These are phyloP conservation scores for Lacanobia wlatinum DNA, from an alignment of 2,888 invertebrate species.

Conservation along the genomic window DNA sequence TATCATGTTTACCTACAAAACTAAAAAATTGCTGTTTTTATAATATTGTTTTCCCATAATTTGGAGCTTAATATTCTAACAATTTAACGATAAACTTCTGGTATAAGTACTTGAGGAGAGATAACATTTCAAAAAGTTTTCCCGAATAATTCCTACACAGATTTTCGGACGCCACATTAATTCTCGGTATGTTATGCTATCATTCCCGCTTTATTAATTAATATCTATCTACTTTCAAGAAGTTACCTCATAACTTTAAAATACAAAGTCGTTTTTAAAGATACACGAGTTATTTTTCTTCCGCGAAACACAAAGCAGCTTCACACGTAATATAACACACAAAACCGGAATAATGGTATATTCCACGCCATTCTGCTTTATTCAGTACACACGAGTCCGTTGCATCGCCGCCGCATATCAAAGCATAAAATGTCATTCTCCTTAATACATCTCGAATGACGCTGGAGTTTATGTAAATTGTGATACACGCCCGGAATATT, in stretches of 20 bases:
- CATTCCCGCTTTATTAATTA: slow-evolving; percentile 44
- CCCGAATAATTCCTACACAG: slow-evolving; percentile 39
- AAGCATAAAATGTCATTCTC: slow-evolving; percentile 84
- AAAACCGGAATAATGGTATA: slow-evolving; percentile 62
- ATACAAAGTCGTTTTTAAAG: slow-evolving; percentile 12
- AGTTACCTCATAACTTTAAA: slow-evolving; percentile 20
- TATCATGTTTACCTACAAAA: slow-evolving; percentile 58
- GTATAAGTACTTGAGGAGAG: slow-evolving; percentile 42
- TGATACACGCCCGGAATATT: slow-evolving; percentile 86
- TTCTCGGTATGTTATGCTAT: slow-evolving; percentile 40
- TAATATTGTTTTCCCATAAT: slow-evolving; percentile 17
- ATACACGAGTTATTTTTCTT: not conserved
- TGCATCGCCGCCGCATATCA: slow-evolving; percentile 81
- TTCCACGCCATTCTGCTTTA: slow-evolving; percentile 66
- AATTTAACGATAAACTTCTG: slow-evolving; percentile 47
- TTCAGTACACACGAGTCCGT: slow-evolving; percentile 69
- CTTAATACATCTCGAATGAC: slow-evolving; percentile 87
- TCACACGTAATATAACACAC: slow-evolving; percentile 33
- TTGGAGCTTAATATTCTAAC: slow-evolving; percentile 44
- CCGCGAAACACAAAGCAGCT: slow-evolving; percentile 12
- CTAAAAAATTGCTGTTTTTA: slow-evolving; percentile 18
- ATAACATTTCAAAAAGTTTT: slow-evolving; percentile 52
- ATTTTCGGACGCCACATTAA: slow-evolving; percentile 48
- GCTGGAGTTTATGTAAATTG: slow-evolving; percentile 87
- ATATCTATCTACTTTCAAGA: slow-evolving; percentile 20